phyloP scores from a whole-genome alignment of 2,797 vertebrate species.

The Halcyon smyrnensis region DNA sequence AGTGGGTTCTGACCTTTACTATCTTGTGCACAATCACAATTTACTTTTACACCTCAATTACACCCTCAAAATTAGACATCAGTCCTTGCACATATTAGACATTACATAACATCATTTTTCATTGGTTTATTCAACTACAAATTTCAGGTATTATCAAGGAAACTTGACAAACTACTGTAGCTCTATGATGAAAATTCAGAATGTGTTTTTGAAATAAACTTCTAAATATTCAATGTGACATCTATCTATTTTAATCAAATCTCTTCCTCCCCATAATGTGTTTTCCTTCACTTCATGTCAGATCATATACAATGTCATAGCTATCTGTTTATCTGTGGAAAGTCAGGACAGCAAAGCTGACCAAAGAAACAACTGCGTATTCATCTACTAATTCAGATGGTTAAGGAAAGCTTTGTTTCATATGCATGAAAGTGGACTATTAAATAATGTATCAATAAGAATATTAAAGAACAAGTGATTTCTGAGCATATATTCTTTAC shows the following conservation, averaged over 20 bases:
- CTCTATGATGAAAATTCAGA: constrained; percentile 9
- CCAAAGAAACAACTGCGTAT: neutral
- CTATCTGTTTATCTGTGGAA: neutral
- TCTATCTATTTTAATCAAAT: constrained; percentile 55
- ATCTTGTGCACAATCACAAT: neutral
- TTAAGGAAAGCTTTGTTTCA: neutral
- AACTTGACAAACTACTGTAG: neutral
- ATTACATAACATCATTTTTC: neutral
- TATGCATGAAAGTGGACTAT: neutral
- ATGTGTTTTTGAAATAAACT: constrained; percentile 34
- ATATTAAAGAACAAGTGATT: neutral
- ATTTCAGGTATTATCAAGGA: neutral
- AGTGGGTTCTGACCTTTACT: neutral
- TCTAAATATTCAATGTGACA: constrained; percentile 36
- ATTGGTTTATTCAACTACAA: neutral
- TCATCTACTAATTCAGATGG: neutral
- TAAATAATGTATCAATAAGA: neutral
- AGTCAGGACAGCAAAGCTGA: neutral
- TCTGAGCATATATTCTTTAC: neutral
- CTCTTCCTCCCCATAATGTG: neutral
- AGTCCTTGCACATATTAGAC: neutral
- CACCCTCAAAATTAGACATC: neutral
- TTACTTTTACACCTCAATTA: neutral
- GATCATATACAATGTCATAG: neutral
- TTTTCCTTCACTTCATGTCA: constrained; percentile 33